Base-by-base conservation (phyloP, 2,797 vertebrate species). In the Halcyon leucocephala region DNA sequence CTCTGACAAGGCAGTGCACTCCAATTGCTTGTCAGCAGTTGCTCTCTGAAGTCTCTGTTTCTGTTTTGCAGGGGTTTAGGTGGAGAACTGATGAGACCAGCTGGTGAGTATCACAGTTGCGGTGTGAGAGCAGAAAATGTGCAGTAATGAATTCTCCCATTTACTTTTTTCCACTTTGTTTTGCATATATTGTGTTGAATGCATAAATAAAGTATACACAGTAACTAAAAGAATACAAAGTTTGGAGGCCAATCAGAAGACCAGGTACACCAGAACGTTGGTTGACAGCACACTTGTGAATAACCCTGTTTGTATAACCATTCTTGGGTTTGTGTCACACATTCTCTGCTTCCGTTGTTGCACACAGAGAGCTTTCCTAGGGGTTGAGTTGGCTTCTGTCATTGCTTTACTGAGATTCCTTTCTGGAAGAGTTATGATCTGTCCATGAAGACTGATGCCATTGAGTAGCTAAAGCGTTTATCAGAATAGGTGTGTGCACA, bases 61-160 rank as follows among this genome's bases (percentile, higher is more conserved):
- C 48, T 95, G 65, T 84, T 97, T 94, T 95, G 2, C 79, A 99
- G 99, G 98, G 99, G 99, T 35, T 98, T 99, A 29, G 99, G 99
- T 86, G 99, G 99, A 97, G 99, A 99, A 19, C 98, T 99, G 62
- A 99, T 99, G 99, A 98, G 98, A 95, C 99, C 98, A 54, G 99
- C 99, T 96, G 98, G 99, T 99, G 96, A 97, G 98, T 97, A 42
- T 67, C 69, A 58, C 3, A 7, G 24, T 60, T 57, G 33, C 19
- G 55, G 1, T 25, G 62, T n/a, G 39, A 46, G 51, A 41, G 54
- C 61, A 65, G 22, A 6, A 21, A 35, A 60, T 64, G 18, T 14
- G 49, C 58, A 49, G 35, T 31, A 25, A 74, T 28, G 1, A 83
- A 14, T 76, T 51, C 6, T 39, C 37, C 55, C 76, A 15, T 81